Conservation (phyloP, 92 coral and sea anemone genomes). For the Epizoanthus ramosus region DNA sequence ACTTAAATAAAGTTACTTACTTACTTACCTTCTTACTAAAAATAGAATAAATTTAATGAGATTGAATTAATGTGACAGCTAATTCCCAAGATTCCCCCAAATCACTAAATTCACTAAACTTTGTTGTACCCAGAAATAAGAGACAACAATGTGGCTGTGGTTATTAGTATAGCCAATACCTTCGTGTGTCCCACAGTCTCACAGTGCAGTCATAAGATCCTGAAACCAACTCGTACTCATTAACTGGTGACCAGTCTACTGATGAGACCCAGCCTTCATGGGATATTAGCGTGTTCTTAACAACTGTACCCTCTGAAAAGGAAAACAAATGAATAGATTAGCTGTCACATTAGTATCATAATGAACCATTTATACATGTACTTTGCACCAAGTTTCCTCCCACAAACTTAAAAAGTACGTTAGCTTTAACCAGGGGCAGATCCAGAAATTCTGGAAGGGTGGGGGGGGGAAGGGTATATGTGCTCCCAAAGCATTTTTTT, state of each 20-base stretch:
- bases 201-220: slow-evolving; percentile 95
- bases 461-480: no score
- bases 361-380: neutral
- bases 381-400: neutral
- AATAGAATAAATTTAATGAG: no score
- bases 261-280: slow-evolving; percentile 99
- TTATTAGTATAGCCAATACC: slow-evolving; percentile 45
- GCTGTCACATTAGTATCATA: neutral
- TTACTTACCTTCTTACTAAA: no score
- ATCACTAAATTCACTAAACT: no score
- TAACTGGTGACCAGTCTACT: slow-evolving; percentile 93
- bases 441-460: no score
- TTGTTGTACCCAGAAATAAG: no score
- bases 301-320: slow-evolving; percentile 83
- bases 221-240: slow-evolving; percentile 84
- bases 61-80: no score
- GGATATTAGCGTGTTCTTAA: slow-evolving; percentile 79
- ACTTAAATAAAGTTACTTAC: no score
- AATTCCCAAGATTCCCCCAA: no score
- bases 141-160: neutral
- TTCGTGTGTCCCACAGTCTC: slow-evolving; percentile 96
- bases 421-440: no score
- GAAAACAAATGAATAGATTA: neutral
- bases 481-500: no score
- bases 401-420: no score